Base-by-base conservation (phyloP, 2,888 invertebrate genomes). In the Rhingia rostrata region DNA sequence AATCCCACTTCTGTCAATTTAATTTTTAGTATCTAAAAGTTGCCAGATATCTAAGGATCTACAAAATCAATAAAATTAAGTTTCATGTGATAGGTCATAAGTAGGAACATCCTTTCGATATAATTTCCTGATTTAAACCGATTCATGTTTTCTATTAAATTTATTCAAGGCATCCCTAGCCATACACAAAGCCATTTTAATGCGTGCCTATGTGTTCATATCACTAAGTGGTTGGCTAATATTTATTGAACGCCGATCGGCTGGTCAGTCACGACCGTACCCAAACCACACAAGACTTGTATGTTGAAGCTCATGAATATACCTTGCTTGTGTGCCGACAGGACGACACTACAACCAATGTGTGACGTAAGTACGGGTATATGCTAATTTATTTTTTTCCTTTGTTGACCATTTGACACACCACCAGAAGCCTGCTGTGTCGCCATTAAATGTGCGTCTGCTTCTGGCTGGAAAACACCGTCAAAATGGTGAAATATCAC, bases 221-320 rank as follows among this genome's bases (percentile, higher is more conserved):
- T 66, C 58, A 75, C 74, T 75, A 75, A 75, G 66, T 75, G 74
- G 58, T 75, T 75, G 66, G 35, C 74, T 66, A 75, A 75, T 75
- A 75, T 75, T 75, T 75, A 75, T 66, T 51, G 66, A 58, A 75
- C 66, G 60, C 41, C 66, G 74, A 75, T 75, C 39, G 66, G 22
- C 43, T 66, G 12, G 41, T 51, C 69, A 39, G 47, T 30, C 49
- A 53, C 32, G 47, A 22, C 22, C 32, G 22, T 9, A 43, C 41
- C 10, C n/a, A 33, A n/a, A 41, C n/a, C 9, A 39, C 33, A 54
- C 54, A 53, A 58, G 66, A 74, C 66, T 58, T 49, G 51, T 9
- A 75, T 58, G 66, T 66, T 66, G 58, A 45, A 73, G 54, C 9
- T 6, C 37, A 37, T 6, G 6, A 6, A 54, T 14, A 22, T 14